Conservation (phyloP, 2,113 vertebrate species). For the Loxodonta africana region DNA sequence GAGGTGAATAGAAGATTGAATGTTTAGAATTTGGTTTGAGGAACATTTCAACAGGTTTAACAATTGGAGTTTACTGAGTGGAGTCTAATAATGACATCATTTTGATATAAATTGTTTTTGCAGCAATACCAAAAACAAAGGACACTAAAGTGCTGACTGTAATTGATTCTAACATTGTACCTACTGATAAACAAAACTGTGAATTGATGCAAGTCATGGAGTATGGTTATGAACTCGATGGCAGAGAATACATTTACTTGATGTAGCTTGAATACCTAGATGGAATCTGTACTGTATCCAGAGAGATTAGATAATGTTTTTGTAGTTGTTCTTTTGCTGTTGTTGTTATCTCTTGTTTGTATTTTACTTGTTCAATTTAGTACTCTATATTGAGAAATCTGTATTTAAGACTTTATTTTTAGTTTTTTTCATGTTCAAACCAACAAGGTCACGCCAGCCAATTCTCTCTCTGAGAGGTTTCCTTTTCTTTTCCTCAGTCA, state of each 20-base stretch:
- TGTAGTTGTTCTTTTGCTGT: neutral
- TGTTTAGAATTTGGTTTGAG: conserved; percentile 42
- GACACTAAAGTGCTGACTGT: neutral
- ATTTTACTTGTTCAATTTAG: neutral
- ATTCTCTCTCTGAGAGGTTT: neutral
- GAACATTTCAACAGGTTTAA: neutral
- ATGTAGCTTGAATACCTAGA: neutral
- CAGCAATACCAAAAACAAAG: neutral
- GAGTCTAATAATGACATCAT: neutral
- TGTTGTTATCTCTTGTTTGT: neutral
- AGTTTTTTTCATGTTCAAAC: conserved; percentile 14
- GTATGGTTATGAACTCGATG: neutral
- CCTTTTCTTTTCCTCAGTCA: neutral
- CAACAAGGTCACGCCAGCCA: neutral
- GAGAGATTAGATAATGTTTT: neutral
- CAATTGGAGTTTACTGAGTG: neutral
- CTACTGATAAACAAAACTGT: neutral
- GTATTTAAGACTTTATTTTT: neutral
- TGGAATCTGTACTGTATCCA: neutral
- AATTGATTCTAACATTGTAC: conserved; percentile 35
- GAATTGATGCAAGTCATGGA: neutral
- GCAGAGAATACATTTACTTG: neutral
- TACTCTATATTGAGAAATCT: neutral
- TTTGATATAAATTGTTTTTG: conserved; percentile 51
- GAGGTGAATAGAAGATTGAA: neutral